Base-by-base conservation (phyloP, 1,140 invertebrate genomes). In the Mercenaria mercenaria region DNA sequence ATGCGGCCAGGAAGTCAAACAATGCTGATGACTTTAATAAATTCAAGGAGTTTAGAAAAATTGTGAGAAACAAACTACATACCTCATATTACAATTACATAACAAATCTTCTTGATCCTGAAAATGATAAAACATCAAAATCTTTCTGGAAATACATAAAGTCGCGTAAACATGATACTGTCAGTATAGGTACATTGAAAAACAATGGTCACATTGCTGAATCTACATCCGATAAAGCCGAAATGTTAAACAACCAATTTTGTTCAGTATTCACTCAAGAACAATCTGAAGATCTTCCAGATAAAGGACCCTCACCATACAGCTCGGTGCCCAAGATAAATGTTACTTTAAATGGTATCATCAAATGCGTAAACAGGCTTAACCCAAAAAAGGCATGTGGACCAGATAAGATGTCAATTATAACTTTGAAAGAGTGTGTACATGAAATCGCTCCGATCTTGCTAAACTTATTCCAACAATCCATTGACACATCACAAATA, bases 141-240 rank as follows among this genome's bases (percentile, higher is more conserved):
- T 47, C 26, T 32, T 89, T 89, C 43, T 82, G 64, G 50, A 89
- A n/a, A n/a, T n/a, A n/a, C n/a, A n/a, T n/a, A n/a, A n/a, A n/a
- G n/a, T n/a, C n/a, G n/a, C n/a, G n/a, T n/a, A 61, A 61, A 61
- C 59, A 61, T 6, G 59, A 61, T 23, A 61, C 6, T 23, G 26
- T 20, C 8, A 61, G n/a, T 23, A 61, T 61, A 11, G 59, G 59
- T 11, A 61, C 59, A 61, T 61, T 61, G 26, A 61, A 61, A 61
- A n/a, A 20, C 26, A 61, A 61, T n/a, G 59, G 43, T 47, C 43
- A 47, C 8, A 47, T 47, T 18, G 43, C 43, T 18, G 43, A 47
- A 47, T 47, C 43, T 18, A 18, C 43, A 10, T 10, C 8, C 18
- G 8, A 47, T 47, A 47, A 47, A 18, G 59, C 59, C 6, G 59